phyloP scores from a whole-genome alignment of 2,113 vertebrate genomes.

The Pungitius pungitius region DNA sequence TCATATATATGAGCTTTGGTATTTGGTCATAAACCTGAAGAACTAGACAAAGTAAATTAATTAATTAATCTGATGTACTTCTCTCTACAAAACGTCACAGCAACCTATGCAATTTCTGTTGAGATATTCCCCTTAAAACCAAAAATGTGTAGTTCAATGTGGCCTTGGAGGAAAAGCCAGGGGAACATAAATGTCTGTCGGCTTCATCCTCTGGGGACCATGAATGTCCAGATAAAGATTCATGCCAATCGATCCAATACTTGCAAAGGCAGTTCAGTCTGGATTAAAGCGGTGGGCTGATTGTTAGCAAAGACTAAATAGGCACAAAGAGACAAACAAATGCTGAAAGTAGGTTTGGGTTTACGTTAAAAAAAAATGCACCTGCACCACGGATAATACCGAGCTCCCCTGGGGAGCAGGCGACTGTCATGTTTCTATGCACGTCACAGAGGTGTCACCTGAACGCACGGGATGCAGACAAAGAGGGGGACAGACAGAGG shows the following conservation, averaged over 20 bases:
- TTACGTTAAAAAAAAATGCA: neutral
- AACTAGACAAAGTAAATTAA: neutral
- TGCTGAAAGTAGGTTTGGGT: neutral
- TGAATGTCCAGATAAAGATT: too few species aligned
- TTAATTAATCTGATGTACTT: neutral
- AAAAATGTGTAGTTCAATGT: neutral
- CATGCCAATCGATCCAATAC: neutral
- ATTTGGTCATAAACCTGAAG: neutral
- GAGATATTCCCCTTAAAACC: neutral
- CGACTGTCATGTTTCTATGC: neutral
- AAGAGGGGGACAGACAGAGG: constrained; percentile 2
- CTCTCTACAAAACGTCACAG: neutral
- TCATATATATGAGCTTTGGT: neutral
- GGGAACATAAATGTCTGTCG: neutral
- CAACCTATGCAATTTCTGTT: neutral
- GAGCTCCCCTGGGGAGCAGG: neutral
- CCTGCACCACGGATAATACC: neutral
- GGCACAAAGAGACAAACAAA: neutral
- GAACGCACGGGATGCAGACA: constrained; percentile 2
- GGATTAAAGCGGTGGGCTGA: neutral
- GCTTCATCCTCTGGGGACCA: neutral
- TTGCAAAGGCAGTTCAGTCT: neutral
- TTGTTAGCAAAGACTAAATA: neutral
- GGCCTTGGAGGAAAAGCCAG: neutral
- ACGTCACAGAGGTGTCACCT: constrained; percentile 28